Base-by-base conservation (phyloP, 2,797 vertebrate genomes). In the Lepidocolaptes lacrymiger region DNA sequence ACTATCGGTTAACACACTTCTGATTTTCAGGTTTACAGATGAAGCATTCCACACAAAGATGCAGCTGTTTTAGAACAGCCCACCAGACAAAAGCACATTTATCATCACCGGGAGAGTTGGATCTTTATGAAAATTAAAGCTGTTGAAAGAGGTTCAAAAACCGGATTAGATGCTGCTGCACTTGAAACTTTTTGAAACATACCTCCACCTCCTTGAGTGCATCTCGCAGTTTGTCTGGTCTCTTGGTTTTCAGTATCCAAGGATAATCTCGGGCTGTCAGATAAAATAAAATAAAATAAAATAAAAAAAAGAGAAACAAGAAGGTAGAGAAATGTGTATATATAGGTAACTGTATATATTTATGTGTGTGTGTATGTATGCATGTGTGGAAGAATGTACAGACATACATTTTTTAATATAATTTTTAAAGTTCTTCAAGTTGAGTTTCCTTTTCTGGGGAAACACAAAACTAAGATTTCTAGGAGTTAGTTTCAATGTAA, bases 131-230 rank as follows among this genome's bases (percentile, higher is more conserved):
- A 99, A 99, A 99, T 99, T 98, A 99, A 98, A 98, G 96, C 97
- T 98, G 99, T 97, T 99, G 99, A 99, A 99, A 99, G 99, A 98
- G 97, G 98, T 80, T 79, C 97, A 93, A 97, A 97, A 98, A 98
- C 95, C 97, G 91, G 98, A 98, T 98, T 98, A 98, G 98, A 98
- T 98, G 98, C 98, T 98, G 98, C 98, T 97, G 98, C 98, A 98
- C 97, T 98, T 97, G 96, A 98, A 98, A 98, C 94, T 98, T 98
- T 98, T 97, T 98, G 96, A 98, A 97, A 98, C 97, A 89, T 98
- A 99, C 99, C 99, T 99, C 99, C 26, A 99, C 95, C 97, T 99
- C 99, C 98, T 98, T 99, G 92, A 99, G 98, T 66, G 98, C 98
- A 96, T 99, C 99, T 75, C 98, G 98, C 81, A 99, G 98, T 97